Evolutionary conservation across 2,797 vertebrate species (phyloP), one percentile per base, ranked within the genome.

Genomic region (Sebastes reedi): DNA sequence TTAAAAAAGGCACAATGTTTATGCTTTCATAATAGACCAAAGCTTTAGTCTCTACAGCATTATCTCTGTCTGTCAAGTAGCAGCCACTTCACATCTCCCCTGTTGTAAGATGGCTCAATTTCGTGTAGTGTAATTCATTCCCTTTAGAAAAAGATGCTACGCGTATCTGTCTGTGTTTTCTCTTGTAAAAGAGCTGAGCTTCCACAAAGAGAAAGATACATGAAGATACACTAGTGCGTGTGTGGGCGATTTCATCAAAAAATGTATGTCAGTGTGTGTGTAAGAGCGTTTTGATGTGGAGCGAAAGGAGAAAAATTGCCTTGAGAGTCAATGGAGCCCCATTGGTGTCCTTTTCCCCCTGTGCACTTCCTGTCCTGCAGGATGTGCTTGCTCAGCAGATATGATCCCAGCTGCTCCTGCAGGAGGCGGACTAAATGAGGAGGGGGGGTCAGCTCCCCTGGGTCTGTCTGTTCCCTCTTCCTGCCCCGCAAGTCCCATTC

Each of bases 401-500:
- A 79, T 18, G 16, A 79, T 84, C 89, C 92, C 88, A 90, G 92
- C 91, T 92, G 90, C 87, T 93, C 50, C 50, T 89, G 80, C 86
- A 89, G 78, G 84, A 88, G 90, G 81, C 77, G 59, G 76, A 66
- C 87, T 91, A 87, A 91, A 92, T 72, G 90, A 91, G 42, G 42
- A 42, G 89, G 91, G 87, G 93, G 88, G 93, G 92, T 94, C 93
- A 90, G 84, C 87, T 94, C 93, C 87, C 89, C 66, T 12, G 87
- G 81, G 89, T 74, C 87, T 22, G 87, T 79, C 89, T 89, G 87
- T 85, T 91, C 86, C 91, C 61, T 81, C 61, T 81, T 69, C 81
- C 75, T 69, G 74, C 83, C 72, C 78, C 20, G 50, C 85, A 55
- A 77, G 75, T 88, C 67, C 67, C 80, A 27, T 86, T 81, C 81